A percentile compares a stretch with the other conserved stretches of the same genome.
phyloP scores from a whole-genome alignment of 2,888 invertebrate genomes.

The Melolontha melolontha region DNA sequence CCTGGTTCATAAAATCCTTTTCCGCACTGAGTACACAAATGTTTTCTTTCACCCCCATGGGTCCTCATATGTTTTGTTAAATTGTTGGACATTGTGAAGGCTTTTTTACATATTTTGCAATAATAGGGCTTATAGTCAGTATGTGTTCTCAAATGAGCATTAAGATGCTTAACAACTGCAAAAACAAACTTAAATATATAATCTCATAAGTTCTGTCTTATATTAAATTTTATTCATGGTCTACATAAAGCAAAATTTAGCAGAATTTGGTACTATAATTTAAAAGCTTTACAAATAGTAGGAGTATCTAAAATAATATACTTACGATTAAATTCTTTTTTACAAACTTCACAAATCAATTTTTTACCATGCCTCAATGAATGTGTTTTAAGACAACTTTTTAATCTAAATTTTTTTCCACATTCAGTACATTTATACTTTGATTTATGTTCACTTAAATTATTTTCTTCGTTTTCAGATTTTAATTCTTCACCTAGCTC shows the following conservation, averaged over 20 bases:
- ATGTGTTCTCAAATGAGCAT: slow-evolving; percentile 55
- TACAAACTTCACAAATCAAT: slow-evolving; percentile 58
- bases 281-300: neutral
- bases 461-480: slow-evolving; percentile 33
- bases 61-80: slow-evolving; percentile 59
- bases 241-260: no score
- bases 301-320: slow-evolving; percentile 12
- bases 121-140: slow-evolving; percentile 57
- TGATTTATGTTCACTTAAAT: slow-evolving; percentile 10
- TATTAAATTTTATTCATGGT: neutral
- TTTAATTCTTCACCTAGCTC: slow-evolving; percentile 14
- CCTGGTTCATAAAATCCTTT: slow-evolving; percentile 60
- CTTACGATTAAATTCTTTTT: slow-evolving; percentile 58
- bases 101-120: slow-evolving; percentile 58
- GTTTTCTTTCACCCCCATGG: slow-evolving; percentile 59
- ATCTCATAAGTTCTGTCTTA: neutral
- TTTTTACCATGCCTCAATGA: slow-evolving; percentile 57
- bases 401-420: slow-evolving; percentile 55
- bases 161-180: slow-evolving; percentile 57
- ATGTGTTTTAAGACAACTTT: slow-evolving; percentile 56
- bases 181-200: slow-evolving; percentile 27
- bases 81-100: slow-evolving; percentile 55
- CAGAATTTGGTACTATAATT: neutral
- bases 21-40: slow-evolving; percentile 60
- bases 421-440: slow-evolving; percentile 54